A percentile compares a stretch with the other conserved stretches of the same genome.
Evolutionary conservation across 2,113 vertebrate genomes (phyloP).

Genomic region (Microtus montanus): DNA sequence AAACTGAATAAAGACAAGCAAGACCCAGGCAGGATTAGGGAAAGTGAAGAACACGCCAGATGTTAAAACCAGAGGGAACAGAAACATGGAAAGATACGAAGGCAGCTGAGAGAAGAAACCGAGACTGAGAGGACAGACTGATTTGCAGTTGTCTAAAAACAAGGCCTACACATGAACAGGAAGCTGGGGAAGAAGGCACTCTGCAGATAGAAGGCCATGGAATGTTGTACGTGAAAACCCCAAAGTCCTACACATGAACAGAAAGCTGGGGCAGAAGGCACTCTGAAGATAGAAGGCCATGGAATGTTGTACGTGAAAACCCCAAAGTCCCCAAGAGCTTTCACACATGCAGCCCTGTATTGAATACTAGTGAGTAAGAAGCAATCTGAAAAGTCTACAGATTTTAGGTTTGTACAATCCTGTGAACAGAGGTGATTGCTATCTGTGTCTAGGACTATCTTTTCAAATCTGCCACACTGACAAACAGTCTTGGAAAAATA

Average conservation of each 20-base stretch:
- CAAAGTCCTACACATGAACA: background rate
- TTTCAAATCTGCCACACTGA: background rate
- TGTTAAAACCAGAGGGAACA: slow-evolving; percentile 18
- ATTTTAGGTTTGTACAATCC: background rate
- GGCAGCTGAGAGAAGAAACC: background rate
- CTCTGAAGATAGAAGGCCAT: background rate
- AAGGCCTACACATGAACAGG: background rate
- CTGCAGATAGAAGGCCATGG: background rate
- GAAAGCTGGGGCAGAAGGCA: background rate
- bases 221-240: background rate
- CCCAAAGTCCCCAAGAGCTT: slow-evolving; percentile 7
- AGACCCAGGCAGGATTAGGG: background rate
- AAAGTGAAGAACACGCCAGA: background rate
- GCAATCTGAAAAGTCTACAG: background rate
- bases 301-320: background rate
- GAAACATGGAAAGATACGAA: background rate
- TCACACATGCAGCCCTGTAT: background rate
- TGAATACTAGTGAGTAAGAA: slow-evolving; percentile 6
- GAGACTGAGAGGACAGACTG: background rate
- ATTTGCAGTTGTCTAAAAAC: background rate
- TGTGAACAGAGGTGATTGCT: background rate
- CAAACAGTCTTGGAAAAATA: slow-evolving; percentile 54
- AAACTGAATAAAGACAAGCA: background rate
- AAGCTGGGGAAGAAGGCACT: background rate
- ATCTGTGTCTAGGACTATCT: background rate